Evolutionary conservation across 1,140 invertebrate genomes (phyloP).

Genomic region (Druon quercuslanigerum): DNA sequence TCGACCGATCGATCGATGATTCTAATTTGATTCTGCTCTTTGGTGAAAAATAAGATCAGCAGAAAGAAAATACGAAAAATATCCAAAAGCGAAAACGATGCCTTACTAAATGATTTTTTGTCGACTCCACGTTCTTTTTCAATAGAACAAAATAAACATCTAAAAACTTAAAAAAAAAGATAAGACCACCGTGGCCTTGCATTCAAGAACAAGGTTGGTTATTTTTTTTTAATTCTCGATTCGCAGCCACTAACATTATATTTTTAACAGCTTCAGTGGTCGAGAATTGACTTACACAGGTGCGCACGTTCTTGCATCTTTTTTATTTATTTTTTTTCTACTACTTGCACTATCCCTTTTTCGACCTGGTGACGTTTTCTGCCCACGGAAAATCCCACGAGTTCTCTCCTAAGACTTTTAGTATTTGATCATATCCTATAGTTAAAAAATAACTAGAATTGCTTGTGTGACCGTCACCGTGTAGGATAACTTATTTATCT

Average conservation of each 20-base stretch:
- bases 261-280: conserved; percentile 36
- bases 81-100: neutral
- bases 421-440: conserved; percentile 49
- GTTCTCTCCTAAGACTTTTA: conserved; percentile 54
- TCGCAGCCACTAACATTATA: conserved; percentile 31
- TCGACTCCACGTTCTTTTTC: conserved; percentile 37
- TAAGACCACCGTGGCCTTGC: conserved; percentile 53
- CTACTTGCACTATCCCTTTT: conserved; percentile 31
- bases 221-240: conserved; percentile 39
- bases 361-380: conserved; percentile 57
- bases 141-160: conserved; percentile 67
- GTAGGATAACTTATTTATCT: conserved; percentile 53
- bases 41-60: neutral
- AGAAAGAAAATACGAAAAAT: neutral
- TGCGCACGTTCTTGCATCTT: neutral
- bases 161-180: conserved; percentile 69
- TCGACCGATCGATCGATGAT: conserved; percentile 5
- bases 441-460: conserved; percentile 71
- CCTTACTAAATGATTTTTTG: conserved; percentile 31
- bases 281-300: conserved; percentile 36
- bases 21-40: conserved; percentile 21
- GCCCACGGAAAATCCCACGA: conserved; percentile 55
- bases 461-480: conserved; percentile 68
- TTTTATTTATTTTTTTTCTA: neutral
- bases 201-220: conserved; percentile 45